phyloP scores from a whole-genome alignment of 2,113 vertebrate genomes.

The Hyaena hyaena region DNA sequence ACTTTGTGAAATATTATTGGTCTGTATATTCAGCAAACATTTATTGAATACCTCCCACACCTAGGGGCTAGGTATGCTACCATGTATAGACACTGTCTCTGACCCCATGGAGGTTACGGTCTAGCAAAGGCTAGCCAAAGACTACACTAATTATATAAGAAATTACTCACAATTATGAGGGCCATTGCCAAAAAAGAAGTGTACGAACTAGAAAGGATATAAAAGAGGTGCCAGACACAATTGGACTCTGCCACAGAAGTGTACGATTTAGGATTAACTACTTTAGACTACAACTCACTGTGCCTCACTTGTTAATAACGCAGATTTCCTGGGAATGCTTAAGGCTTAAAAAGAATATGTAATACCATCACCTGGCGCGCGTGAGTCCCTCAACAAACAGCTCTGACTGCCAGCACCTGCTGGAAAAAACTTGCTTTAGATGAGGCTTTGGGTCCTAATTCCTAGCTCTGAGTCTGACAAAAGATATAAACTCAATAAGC shows the following conservation, averaged over 20 bases:
- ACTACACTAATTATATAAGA: background rate
- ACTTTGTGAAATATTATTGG: background rate
- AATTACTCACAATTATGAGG: background rate
- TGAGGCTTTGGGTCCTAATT: background rate
- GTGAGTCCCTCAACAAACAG: background rate
- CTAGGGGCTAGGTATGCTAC: background rate
- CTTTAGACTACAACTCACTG: background rate
- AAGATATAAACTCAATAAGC: background rate
- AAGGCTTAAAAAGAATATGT: background rate
- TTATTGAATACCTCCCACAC: background rate
- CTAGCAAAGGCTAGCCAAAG: background rate
- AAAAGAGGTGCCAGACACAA: background rate
- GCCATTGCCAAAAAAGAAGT: background rate
- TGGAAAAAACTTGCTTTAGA: background rate
- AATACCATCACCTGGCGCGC: background rate
- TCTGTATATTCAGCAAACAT: background rate
- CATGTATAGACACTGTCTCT: background rate
- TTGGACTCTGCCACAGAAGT: accelerated
- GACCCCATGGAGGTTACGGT: background rate
- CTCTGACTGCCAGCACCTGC: background rate
- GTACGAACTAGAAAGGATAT: background rate
- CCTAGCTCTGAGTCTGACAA: background rate
- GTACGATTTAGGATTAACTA: background rate
- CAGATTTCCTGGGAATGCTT: background rate
- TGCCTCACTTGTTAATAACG: background rate